Base-by-base conservation (phyloP, 2,888 invertebrate genomes). In the Chouioia cunea region DNA sequence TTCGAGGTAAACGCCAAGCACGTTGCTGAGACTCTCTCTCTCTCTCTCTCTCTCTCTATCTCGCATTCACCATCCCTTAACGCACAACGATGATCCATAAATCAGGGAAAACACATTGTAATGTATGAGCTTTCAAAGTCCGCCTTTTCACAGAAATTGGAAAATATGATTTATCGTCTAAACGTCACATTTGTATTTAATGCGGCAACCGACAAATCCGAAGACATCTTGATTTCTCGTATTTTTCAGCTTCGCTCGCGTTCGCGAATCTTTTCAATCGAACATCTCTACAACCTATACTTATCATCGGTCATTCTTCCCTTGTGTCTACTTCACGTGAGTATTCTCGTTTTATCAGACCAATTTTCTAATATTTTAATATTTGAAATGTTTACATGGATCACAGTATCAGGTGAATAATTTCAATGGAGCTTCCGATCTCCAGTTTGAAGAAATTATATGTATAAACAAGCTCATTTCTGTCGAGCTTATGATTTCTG, bases 101-200 rank as follows among this genome's bases (percentile, higher is more conserved):
- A 64, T 64, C 54, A 18, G 2, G 23, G 16, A 64, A 54, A 54
- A 64, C 54, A 54, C 64, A 64, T 64, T 64, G 53, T 64, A 64
- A 64, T 54, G 64, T 46, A 62, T 36, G 62, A 62, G 62, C 52
- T 62, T 43, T 16, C 43, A 62, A 52, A 62, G 62, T 60, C 60
- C 16, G 46, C 16, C 50, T 27, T 22, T 46, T 50, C 62, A 8
- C 52, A 43, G 50, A 43, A 62, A 62, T 62, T 62, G 50, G 52
- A 43, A 52, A 52, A 43, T 52, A 22, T 62, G 62, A 62, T 62
- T 62, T 62, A 62, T 62, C 43, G 15, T 62, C 43, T 52, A 50
- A 62, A 20, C 62, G 46, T 10, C 16, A 50, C 50, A 60, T 50
- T 50, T 36, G 60, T 60, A 50, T 60, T 60, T 60, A 60, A 50